Base-by-base conservation (phyloP, 2,113 vertebrate species). In the Hydrochoerus hydrochaeris region DNA sequence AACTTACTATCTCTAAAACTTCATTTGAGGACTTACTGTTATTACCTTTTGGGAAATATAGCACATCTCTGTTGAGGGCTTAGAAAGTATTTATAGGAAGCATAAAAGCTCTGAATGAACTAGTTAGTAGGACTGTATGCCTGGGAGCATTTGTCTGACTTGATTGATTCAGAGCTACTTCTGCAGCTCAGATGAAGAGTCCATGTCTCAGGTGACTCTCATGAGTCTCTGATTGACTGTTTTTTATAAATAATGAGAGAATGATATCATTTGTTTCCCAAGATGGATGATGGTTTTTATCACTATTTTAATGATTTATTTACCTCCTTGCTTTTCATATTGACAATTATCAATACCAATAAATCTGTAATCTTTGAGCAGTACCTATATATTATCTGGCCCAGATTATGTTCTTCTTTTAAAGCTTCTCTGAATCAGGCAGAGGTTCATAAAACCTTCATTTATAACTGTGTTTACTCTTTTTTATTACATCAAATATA, bases 1-100 rank as follows among this genome's bases (percentile, higher is more conserved):
- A 83, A 87, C 88, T 96, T 93, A 81, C 46, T 81, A 57, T 78
- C 67, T 85, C 75, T 75, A 69, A 94, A 97, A 95, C 46, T 96
- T 97, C 80, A 78, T 96, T 94, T 95, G 44, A 26, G n/a, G 30
- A 90, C 22, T 58, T 86, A 7, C 57, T 80, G 20, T 77, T 57
- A 38, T 62, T 95, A 57, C 35, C 28, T 92, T 69, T 91, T 35
- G 83, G 38, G 65, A 90, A 93, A 69, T 80, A 86, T 84, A 88
- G 49, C 30, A 8, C 26, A 28, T 54, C 67, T 60, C 71, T 81
- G 85, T 38, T 93, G 77, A 86, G 63, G 52, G 83, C 52, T 92
- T 41, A 85, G 78, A 67, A 41, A 85, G 32, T 46, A 71, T 81
- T 78, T 65, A 46, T 60, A 60, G 54, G 46, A 46, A 81, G 16